Evolutionary conservation across 2,888 invertebrate genomes (phyloP).

Genomic region (Spatulosminthurus flaviceps): DNA sequence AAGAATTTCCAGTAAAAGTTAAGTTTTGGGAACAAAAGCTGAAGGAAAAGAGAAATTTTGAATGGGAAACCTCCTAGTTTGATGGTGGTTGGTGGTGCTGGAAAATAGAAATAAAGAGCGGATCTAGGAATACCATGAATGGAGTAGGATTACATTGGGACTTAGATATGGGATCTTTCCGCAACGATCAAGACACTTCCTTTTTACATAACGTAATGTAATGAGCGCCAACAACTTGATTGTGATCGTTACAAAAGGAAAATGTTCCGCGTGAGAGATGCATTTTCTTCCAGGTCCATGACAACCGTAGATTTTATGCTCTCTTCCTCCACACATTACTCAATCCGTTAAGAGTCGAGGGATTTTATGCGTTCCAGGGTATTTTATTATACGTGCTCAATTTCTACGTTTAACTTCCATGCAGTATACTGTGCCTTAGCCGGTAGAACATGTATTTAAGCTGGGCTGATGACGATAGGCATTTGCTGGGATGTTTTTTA

Average conservation of each 20-base stretch:
- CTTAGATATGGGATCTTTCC: slow-evolving; percentile 48
- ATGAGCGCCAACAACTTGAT: not conserved
- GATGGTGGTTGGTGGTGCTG: slow-evolving; percentile 20
- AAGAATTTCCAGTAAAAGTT: not conserved
- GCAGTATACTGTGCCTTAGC: too few species aligned
- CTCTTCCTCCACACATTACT: not conserved
- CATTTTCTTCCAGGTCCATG: too few species aligned
- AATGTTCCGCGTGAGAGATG: too few species aligned
- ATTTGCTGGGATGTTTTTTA: not conserved
- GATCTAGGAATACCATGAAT: slow-evolving; percentile 12
- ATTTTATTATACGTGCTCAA: too few species aligned
- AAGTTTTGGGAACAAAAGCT: too few species aligned
- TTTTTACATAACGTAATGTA: slow-evolving; percentile 39
- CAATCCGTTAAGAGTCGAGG: not conserved
- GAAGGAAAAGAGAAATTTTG: too few species aligned
- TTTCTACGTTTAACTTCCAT: too few species aligned
- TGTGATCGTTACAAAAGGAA: not conserved
- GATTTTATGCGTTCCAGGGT: not conserved
- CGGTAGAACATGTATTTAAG: too few species aligned
- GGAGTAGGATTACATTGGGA: slow-evolving; percentile 40
- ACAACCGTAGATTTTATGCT: slow-evolving; percentile 4
- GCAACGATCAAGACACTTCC: slow-evolving; percentile 52
- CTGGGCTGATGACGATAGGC: too few species aligned
- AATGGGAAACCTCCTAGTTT: not conserved
- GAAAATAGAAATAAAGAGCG: slow-evolving; percentile 3